Evolutionary conservation across 2,113 vertebrate genomes (phyloP), one percentile per base, ranked within the genome.

Genomic region (Micromys minutus): DNA sequence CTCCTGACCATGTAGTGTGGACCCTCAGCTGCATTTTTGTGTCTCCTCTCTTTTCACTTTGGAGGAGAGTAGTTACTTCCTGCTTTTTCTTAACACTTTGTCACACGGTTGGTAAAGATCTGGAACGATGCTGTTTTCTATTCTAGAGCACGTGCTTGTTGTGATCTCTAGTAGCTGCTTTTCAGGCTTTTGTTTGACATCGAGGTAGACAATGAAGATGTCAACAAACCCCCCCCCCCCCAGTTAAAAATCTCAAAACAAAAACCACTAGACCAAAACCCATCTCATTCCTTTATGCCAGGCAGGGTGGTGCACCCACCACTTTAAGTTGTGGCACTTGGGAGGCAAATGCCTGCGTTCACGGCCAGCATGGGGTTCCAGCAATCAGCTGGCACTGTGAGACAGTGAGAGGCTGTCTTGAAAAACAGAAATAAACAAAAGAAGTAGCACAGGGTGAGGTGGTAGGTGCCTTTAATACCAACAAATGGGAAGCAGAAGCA

Each of bases 1-100:
- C 31, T 72, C 1, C 52, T 55, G 16, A 6, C 13, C 39, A 22
- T 59, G n/a, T 7, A 84, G 1, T 36, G 5, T 5, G 42, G 24
- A 65, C n/a, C 59, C 75, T 87, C 52, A 61, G n/a, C 29, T 61
- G n/a, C 31, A 75, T 21, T 15, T 15, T 36, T 74, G 31, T 85
- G 3, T 52, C 34, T 59, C 86, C 2, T n/a, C 50, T 76, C 57
- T n/a, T 75, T 74, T 88, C 39, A 75, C 13, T 74, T 88, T 88
- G 89, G 36, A 76, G 75, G 67, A 15, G 10, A 57, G 29, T 45
- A 26, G 24, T 76, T 81, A 47, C 80, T 93, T 89, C 59, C 63
- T 87, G 22, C 26, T n/a, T 89, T 93, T 75, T 85, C 57, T 91
- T 93, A 69, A 17, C 88, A 19, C 72, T 89, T 86, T 74, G 34